A percentile compares a stretch with the other conserved stretches of the same genome.
phyloP scores from a whole-genome alignment of 2,797 vertebrate genomes.

The Propithecus perrieri region DNA sequence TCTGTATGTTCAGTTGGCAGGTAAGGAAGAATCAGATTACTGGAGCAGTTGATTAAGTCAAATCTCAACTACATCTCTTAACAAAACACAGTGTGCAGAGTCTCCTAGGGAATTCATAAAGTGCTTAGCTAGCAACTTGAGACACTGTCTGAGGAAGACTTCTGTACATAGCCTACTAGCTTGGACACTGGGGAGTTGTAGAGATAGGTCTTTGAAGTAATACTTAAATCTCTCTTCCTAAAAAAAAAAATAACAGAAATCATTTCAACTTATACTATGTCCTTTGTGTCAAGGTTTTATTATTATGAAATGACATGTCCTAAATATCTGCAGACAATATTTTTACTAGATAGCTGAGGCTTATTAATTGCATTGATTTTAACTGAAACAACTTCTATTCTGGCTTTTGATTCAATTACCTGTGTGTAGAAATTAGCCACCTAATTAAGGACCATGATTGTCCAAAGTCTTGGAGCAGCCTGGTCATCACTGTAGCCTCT shows the following conservation, averaged over 20 bases:
- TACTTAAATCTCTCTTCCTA: not conserved
- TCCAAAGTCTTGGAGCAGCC: not conserved
- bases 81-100: not conserved
- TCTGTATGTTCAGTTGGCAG: not conserved
- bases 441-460: not conserved
- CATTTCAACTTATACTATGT: not conserved
- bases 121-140: not conserved
- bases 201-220: not conserved
- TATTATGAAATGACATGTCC: not conserved
- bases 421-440: not conserved
- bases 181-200: not conserved
- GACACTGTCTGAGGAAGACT: not conserved
- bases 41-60: constrained; percentile 65
- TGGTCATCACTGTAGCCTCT: not conserved
- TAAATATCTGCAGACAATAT: not conserved
- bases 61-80: not conserved
- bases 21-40: constrained; percentile 31
- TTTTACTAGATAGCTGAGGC: not conserved
- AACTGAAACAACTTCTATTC: not conserved
- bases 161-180: not conserved
- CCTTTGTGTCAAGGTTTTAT: not conserved
- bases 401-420: not conserved
- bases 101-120: not conserved
- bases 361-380: not conserved
- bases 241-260: not conserved